Evolutionary conservation across 2,888 invertebrate species (phyloP).

Genomic region (Epistrophella euchroma): DNA sequence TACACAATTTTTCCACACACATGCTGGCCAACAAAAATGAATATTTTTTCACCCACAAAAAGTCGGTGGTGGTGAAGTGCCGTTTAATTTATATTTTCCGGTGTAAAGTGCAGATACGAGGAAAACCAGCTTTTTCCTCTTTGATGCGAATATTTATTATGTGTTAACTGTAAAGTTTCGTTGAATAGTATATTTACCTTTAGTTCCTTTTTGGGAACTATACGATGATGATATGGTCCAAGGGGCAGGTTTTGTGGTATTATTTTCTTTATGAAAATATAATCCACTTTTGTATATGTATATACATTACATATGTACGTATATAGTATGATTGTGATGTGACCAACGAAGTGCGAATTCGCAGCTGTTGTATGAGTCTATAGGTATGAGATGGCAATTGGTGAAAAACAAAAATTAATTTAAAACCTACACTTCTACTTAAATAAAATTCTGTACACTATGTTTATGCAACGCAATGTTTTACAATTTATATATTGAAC

Average conservation of each 20-base stretch:
- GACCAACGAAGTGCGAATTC: background rate
- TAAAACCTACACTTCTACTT: background rate
- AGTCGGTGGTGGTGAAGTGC: conserved; percentile 49
- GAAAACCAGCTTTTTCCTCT: conserved; percentile 44
- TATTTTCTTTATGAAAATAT: conserved; percentile 38
- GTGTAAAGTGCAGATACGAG: conserved; percentile 50
- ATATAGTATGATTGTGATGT: conserved; percentile 1
- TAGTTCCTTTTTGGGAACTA: background rate
- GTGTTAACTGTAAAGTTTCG: background rate
- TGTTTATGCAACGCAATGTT: background rate
- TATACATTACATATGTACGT: no score
- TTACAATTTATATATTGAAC: no score
- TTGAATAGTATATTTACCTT: background rate
- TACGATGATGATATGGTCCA: conserved; percentile 19
- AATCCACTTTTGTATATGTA: conserved; percentile 29
- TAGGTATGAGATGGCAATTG: background rate
- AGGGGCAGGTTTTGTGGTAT: conserved; percentile 35
- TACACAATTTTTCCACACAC: conserved; percentile 19
- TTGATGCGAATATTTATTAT: conserved; percentile 26
- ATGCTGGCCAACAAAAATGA: conserved; percentile 24
- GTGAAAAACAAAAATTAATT: background rate
- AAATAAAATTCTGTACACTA: background rate
- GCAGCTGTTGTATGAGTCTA: background rate
- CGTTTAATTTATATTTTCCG: conserved; percentile 69
- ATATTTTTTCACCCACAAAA: conserved; percentile 39